Evolutionary conservation across 1,140 invertebrate species (phyloP).

Genomic region (Probaryconus sp.): DNA sequence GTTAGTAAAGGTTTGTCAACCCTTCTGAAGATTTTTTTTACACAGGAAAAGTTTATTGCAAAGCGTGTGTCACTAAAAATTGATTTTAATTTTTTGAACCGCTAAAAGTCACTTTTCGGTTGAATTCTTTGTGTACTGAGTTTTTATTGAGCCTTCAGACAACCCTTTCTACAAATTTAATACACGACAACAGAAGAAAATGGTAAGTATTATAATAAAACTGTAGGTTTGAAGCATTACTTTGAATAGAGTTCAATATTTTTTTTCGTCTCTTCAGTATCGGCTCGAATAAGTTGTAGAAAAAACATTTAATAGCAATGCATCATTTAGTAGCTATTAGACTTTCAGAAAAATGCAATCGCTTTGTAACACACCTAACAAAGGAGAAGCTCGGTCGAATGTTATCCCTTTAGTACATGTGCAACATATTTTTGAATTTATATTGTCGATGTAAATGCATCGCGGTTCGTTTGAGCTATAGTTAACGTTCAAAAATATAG

Average conservation of each 20-base stretch:
- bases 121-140: too few relatives aligned
- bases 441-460: constrained; percentile 70
- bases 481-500: constrained; percentile 54
- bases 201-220: constrained; percentile 46
- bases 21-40: too few relatives aligned
- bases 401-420: constrained; percentile 66
- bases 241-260: constrained; percentile 17
- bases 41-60: too few relatives aligned
- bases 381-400: constrained; percentile 42
- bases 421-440: constrained; percentile 70
- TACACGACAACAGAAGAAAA: constrained; percentile 22
- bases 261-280: constrained; percentile 54
- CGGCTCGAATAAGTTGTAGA: constrained; percentile 50
- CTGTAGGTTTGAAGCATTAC: constrained; percentile 28
- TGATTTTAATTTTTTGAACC: too few relatives aligned
- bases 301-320: constrained; percentile 51
- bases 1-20: too few relatives aligned
- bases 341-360: constrained; percentile 12
- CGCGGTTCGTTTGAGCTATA: constrained; percentile 74
- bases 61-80: too few relatives aligned
- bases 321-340: constrained; percentile 58
- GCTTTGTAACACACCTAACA: constrained; percentile 43
- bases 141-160: neutral
- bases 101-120: too few relatives aligned
- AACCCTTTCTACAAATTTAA: constrained; percentile 22